A percentile compares a stretch with the other conserved stretches of the same genome.
These are phyloP conservation scores for Dione vanillae DNA, from an alignment of 2,888 invertebrate genomes.

Conservation along the genomic window DNA sequence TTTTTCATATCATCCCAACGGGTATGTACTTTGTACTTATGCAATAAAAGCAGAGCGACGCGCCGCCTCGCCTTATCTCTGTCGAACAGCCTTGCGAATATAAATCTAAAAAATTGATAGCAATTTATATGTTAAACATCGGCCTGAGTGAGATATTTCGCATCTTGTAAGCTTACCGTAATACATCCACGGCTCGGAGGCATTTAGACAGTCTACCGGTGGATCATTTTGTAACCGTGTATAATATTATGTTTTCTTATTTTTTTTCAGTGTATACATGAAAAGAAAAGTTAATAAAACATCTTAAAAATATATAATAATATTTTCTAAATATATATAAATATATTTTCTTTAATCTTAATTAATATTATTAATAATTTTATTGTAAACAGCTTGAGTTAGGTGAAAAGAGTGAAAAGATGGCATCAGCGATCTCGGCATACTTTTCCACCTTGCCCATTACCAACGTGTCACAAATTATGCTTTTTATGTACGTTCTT, in stretches of 20 bases:
- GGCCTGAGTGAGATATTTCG: slow-evolving; percentile 72
- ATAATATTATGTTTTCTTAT: slow-evolving; percentile 7
- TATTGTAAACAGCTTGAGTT: too few species aligned
- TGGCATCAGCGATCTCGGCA: too few species aligned
- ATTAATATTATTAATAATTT: too few species aligned
- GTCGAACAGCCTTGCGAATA: slow-evolving; percentile 68
- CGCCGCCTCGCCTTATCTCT: slow-evolving; percentile 66
- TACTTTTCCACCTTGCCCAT: too few species aligned
- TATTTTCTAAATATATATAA: too few species aligned
- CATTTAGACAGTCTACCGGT: slow-evolving; percentile 28
- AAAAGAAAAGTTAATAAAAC: neutral
- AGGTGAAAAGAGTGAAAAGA: too few species aligned
- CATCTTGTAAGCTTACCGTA: slow-evolving; percentile 53
- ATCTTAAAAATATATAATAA: too few species aligned
- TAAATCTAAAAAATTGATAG: slow-evolving; percentile 78
- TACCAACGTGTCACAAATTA: too few species aligned
- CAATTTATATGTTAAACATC: slow-evolving; percentile 81
- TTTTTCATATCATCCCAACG: slow-evolving; percentile 59
- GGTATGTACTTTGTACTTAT: slow-evolving; percentile 62
- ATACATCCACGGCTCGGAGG: slow-evolving; percentile 36
- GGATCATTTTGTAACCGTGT: slow-evolving; percentile 19
- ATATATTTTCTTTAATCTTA: too few species aligned
- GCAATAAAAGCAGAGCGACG: slow-evolving; percentile 64
- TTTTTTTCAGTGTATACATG: neutral
- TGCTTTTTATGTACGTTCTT: too few species aligned